phyloP scores from a whole-genome alignment of 2,888 invertebrate species.

The Fragum sueziense region DNA sequence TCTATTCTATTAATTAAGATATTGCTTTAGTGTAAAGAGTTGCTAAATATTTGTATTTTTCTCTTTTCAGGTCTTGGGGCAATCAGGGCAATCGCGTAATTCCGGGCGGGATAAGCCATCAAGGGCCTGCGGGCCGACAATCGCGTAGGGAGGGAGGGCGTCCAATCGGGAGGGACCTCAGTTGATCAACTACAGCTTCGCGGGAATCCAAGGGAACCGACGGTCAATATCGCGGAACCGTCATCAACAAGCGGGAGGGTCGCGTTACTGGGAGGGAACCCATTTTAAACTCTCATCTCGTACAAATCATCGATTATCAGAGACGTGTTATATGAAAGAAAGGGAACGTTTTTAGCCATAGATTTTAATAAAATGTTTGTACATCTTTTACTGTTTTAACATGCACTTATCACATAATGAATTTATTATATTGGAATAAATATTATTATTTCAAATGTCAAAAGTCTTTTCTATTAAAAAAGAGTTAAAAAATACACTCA shows the following conservation, averaged over 20 bases:
- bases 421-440: background rate
- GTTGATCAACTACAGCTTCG: conserved; percentile 46
- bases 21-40: background rate
- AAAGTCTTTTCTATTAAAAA: background rate
- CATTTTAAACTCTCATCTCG: conserved; percentile 8
- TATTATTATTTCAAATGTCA: background rate
- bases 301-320: conserved; percentile 6
- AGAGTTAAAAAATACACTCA: too few relatives aligned
- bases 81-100: conserved; percentile 67
- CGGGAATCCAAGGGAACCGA: conserved; percentile 41
- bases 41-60: conserved; percentile 8
- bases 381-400: background rate
- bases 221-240: conserved; percentile 53
- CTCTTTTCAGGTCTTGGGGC: conserved; percentile 69
- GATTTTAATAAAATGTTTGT: too few relatives aligned
- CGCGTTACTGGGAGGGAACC: conserved; percentile 74
- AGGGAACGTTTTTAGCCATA: conserved; percentile 4
- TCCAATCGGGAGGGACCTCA: conserved; percentile 71
- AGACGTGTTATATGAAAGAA: conserved; percentile 13
- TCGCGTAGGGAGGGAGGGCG: conserved; percentile 74
- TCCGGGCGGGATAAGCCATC: conserved; percentile 54
- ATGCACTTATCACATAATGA: background rate
- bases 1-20: background rate
- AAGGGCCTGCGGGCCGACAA: conserved; percentile 65
- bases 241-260: conserved; percentile 69